Conservation (phyloP, 2,113 vertebrate species). For the Vimba vimba region DNA sequence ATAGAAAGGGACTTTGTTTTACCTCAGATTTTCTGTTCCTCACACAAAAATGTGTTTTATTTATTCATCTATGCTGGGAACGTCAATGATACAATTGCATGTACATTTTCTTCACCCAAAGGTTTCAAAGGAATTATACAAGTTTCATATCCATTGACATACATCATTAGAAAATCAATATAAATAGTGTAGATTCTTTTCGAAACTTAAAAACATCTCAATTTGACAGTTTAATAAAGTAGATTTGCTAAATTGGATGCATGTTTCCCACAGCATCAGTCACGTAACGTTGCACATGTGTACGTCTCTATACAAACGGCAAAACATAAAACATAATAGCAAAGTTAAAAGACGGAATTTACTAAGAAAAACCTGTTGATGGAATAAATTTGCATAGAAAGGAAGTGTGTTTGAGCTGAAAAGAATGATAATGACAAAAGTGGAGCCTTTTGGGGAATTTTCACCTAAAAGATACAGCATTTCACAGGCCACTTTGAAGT, state of each 20-base stretch:
- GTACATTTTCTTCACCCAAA: too few species aligned
- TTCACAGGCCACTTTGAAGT: slow-evolving; percentile 32
- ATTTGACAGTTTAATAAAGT: too few species aligned
- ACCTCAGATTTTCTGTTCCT: neutral
- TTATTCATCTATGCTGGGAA: neutral
- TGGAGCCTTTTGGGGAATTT: neutral
- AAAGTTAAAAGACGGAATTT: neutral
- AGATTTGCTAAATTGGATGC: neutral
- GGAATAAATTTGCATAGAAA: neutral
- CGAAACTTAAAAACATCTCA: too few species aligned
- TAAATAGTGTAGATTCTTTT: too few species aligned
- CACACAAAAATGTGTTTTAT: neutral
- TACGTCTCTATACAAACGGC: neutral
- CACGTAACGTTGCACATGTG: neutral
- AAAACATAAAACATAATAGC: neutral
- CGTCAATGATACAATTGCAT: too few species aligned
- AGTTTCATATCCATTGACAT: too few species aligned
- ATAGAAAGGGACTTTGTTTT: too few species aligned
- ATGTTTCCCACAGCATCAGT: neutral
- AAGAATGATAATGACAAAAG: slow-evolving; percentile 10
- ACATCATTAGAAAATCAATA: too few species aligned
- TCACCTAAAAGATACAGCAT: slow-evolving; percentile 14
- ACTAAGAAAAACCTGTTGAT: neutral
- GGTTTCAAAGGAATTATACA: too few species aligned
- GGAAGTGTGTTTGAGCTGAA: neutral